Conservation (phyloP, 2,113 vertebrate genomes). For the Nannobrachium achirus region DNA sequence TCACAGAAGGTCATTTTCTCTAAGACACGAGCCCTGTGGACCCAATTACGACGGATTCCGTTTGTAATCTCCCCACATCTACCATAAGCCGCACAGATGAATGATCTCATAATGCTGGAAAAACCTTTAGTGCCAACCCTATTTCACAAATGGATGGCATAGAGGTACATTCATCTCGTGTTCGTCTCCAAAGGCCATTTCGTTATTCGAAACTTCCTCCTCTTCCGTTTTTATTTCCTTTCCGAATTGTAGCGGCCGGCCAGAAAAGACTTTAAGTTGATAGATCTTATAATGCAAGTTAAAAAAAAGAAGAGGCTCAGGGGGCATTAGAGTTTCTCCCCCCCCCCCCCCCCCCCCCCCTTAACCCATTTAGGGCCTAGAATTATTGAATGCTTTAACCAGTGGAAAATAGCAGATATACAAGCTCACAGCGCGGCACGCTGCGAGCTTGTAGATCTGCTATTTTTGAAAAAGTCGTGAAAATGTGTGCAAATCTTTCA, state of each 20-base stretch:
- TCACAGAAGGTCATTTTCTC: slow-evolving; percentile 50
- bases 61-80: slow-evolving; percentile 66
- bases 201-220: slow-evolving; percentile 11
- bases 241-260: neutral
- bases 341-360: too few relatives aligned
- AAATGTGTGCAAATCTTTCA: too few relatives aligned
- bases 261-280: slow-evolving; percentile 5
- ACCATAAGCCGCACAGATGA: slow-evolving; percentile 54
- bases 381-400: too few relatives aligned
- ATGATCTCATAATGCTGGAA: slow-evolving; percentile 51
- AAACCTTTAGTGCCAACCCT: slow-evolving; percentile 46
- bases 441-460: too few relatives aligned
- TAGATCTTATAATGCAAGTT: slow-evolving; percentile 1
- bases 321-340: neutral
- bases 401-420: too few relatives aligned
- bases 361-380: too few relatives aligned
- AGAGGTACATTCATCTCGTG: slow-evolving; percentile 12
- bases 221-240: neutral
- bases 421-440: too few relatives aligned
- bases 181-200: slow-evolving; percentile 10
- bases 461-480: too few relatives aligned
- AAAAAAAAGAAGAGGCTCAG: neutral
- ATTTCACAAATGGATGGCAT: slow-evolving; percentile 42
- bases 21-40: slow-evolving; percentile 70
- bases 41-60: slow-evolving; percentile 73